These are phyloP conservation scores for Nothoprocta perdicaria DNA, from an alignment of 2,113 vertebrate species.

Conservation along the genomic window DNA sequence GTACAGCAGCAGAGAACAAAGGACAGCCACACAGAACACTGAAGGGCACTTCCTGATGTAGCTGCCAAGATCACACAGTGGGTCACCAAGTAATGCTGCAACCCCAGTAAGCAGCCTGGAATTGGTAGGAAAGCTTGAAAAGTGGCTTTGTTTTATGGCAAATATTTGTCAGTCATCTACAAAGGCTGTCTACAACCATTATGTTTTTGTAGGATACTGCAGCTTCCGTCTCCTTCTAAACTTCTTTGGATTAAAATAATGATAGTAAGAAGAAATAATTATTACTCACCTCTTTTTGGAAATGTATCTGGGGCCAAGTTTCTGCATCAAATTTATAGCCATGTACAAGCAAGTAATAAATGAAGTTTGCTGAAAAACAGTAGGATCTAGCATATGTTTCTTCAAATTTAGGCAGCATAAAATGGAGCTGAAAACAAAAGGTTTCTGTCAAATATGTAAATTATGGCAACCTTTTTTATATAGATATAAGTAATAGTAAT, in stretches of 20 bases:
- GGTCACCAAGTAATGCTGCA: neutral
- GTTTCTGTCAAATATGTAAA: neutral
- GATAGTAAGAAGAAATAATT: neutral
- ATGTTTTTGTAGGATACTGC: neutral
- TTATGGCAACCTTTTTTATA: neutral
- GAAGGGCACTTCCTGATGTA: neutral
- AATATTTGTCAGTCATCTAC: neutral
- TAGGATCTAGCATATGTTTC: slow-evolving; percentile 84
- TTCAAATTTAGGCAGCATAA: slow-evolving; percentile 68
- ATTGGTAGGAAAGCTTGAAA: neutral
- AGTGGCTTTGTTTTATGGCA: neutral
- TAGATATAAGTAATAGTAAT: neutral
- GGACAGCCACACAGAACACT: neutral
- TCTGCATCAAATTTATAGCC: slow-evolving; percentile 89
- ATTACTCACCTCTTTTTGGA: slow-evolving; percentile 86
- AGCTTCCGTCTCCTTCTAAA: neutral
- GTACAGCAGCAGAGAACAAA: neutral
- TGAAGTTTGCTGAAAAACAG: slow-evolving; percentile 89
- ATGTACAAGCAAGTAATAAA: slow-evolving; percentile 83
- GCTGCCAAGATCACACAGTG: neutral
- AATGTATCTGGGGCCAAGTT: slow-evolving; percentile 86
- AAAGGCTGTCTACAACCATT: neutral
- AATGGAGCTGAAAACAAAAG: slow-evolving; percentile 77
- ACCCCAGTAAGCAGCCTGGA: neutral
- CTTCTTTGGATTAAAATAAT: neutral